phyloP scores from a whole-genome alignment of 2,797 vertebrate genomes.

The Gambelia wislizenii region DNA sequence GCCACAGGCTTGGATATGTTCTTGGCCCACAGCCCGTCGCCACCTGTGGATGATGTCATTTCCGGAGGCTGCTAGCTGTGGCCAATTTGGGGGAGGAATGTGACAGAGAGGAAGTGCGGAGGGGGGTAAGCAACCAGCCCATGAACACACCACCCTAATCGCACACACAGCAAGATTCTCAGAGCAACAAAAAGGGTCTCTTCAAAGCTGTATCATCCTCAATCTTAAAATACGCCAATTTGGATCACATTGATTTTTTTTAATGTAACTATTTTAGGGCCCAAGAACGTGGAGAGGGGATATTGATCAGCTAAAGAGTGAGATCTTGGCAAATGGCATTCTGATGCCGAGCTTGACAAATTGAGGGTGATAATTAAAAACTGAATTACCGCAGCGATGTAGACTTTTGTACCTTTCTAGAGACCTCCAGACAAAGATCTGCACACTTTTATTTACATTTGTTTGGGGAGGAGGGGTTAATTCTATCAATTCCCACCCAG shows the following conservation, averaged over 20 bases:
- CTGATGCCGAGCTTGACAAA: neutral
- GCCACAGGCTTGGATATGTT: no score
- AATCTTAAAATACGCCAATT: conserved; percentile 67
- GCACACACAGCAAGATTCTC: conserved; percentile 2
- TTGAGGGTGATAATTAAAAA: conserved; percentile 20
- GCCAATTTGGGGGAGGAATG: neutral
- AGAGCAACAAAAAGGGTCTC: neutral
- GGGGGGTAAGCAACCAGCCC: neutral
- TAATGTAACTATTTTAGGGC: conserved; percentile 68
- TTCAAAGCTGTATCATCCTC: conserved; percentile 26
- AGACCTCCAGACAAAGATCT: neutral
- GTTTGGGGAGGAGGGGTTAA: no score
- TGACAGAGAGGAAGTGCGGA: neutral
- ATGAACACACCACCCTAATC: no score
- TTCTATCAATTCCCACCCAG: neutral
- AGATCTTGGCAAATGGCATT: neutral
- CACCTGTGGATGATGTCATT: neutral
- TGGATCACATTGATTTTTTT: conserved; percentile 67
- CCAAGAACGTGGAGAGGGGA: conserved; percentile 6
- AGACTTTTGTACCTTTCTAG: conserved; percentile 3
- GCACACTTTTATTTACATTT: no score
- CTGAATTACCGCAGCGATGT: neutral
- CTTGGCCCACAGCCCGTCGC: neutral
- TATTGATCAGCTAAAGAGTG: conserved; percentile 56
- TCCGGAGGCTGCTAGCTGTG: no score